Percentiles rank a stretch among this genome's conserved stretches.
phyloP scores from a whole-genome alignment of 2,888 invertebrate species.

The Synergus itoensis region DNA sequence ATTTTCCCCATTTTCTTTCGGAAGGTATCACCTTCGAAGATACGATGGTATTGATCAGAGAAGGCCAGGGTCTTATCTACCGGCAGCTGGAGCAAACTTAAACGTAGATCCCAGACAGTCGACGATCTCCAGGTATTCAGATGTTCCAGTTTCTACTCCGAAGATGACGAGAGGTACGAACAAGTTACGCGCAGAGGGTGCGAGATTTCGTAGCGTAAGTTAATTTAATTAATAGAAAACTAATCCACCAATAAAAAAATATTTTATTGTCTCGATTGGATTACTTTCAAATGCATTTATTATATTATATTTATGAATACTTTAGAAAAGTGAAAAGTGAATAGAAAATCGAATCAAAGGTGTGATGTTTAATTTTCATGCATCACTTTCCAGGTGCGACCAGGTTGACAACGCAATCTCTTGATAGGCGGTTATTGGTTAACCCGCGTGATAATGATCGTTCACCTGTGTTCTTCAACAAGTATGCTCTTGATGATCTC shows the following conservation, averaged over 20 bases:
- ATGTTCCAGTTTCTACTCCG: constrained; percentile 64
- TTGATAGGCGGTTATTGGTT: constrained; percentile 73
- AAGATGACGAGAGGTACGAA: constrained; percentile 59
- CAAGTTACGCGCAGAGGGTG: constrained; percentile 36
- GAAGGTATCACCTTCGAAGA: constrained; percentile 57
- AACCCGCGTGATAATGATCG: constrained; percentile 76
- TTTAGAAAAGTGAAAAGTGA: neutral
- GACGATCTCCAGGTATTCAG: constrained; percentile 74
- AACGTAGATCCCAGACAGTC: constrained; percentile 55
- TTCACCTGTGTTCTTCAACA: constrained; percentile 85
- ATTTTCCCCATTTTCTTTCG: neutral
- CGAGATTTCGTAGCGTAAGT: constrained; percentile 35
- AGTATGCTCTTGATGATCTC: constrained; percentile 82
- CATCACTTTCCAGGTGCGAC: constrained; percentile 66
- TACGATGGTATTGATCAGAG: constrained; percentile 55
- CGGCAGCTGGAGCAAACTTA: constrained; percentile 50
- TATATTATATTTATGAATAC: too few relatives aligned
- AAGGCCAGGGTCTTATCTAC: constrained; percentile 49
- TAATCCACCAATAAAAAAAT: neutral
- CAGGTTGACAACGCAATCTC: constrained; percentile 73
- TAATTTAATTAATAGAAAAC: constrained; percentile 22
- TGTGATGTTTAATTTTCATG: constrained; percentile 41
- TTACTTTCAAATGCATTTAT: neutral
- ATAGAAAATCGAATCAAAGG: constrained; percentile 1
- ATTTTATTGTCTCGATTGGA: neutral